Conservation (phyloP, 2,797 vertebrate genomes). For the Ctenosaura bakeri region DNA sequence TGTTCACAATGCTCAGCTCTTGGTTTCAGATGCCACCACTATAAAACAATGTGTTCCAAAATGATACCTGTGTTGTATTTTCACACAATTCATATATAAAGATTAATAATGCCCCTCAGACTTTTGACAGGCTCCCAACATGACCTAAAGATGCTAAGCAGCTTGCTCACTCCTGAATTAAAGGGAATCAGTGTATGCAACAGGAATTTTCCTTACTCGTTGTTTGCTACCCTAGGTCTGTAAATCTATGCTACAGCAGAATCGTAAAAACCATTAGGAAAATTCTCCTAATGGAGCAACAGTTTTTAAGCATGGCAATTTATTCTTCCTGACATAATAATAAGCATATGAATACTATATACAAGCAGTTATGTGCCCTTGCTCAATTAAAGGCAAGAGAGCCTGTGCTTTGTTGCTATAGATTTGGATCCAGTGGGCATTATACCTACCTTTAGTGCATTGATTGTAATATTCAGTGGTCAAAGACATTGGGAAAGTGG, state of each 20-base stretch:
- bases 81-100: constrained; percentile 5
- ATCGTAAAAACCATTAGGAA: constrained; percentile 41
- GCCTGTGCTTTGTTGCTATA: neutral
- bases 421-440: neutral
- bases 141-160: neutral
- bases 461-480: constrained; percentile 27
- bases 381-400: constrained; percentile 38
- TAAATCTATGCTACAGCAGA: constrained; percentile 37
- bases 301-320: constrained; percentile 49
- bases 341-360: constrained; percentile 7
- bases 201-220: neutral
- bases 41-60: neutral
- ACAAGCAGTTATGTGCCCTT: constrained; percentile 19
- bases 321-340: constrained; percentile 49
- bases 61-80: neutral
- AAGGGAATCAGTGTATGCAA: neutral
- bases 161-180: constrained; percentile 10
- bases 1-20: neutral
- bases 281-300: constrained; percentile 61
- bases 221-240: neutral
- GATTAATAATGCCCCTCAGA: neutral
- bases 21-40: neutral
- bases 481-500: neutral
- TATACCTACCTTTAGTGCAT: constrained; percentile 36
- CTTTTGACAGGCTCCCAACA: neutral